Evolutionary conservation across 2,797 vertebrate species (phyloP).

Genomic region (Sebastolobus altivelis): DNA sequence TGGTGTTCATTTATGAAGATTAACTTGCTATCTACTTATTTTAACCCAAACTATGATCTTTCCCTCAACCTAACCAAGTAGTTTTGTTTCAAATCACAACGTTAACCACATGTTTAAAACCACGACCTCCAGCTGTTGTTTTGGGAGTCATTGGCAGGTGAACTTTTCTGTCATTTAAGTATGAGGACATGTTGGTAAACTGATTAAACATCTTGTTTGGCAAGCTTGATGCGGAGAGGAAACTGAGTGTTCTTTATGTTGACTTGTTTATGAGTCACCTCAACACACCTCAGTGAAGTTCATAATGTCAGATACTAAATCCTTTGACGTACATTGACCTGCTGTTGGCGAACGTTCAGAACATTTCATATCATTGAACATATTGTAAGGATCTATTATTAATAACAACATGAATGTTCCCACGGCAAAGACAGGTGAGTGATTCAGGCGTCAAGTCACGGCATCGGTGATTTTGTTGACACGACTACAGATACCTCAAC

Average conservation of each 20-base stretch:
- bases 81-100: neutral
- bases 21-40: too few species aligned
- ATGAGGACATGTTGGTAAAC: neutral
- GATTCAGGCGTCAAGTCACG: neutral
- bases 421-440: neutral
- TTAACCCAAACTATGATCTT: neutral
- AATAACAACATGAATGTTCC: neutral
- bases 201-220: too few species aligned
- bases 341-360: neutral
- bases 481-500: neutral
- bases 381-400: too few species aligned
- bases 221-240: too few species aligned
- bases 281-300: neutral
- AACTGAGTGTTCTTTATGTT: neutral
- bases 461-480: neutral
- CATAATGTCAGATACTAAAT: neutral
- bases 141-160: too few species aligned
- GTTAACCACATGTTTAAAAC: neutral
- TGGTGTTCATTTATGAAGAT: too few species aligned
- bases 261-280: neutral
- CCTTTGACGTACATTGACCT: neutral
- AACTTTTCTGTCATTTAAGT: neutral
- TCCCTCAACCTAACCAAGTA: neutral
- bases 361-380: neutral
- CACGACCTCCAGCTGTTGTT: too few species aligned